Base-by-base conservation (phyloP, 2,888 invertebrate species). In the Phorcus lineatus region DNA sequence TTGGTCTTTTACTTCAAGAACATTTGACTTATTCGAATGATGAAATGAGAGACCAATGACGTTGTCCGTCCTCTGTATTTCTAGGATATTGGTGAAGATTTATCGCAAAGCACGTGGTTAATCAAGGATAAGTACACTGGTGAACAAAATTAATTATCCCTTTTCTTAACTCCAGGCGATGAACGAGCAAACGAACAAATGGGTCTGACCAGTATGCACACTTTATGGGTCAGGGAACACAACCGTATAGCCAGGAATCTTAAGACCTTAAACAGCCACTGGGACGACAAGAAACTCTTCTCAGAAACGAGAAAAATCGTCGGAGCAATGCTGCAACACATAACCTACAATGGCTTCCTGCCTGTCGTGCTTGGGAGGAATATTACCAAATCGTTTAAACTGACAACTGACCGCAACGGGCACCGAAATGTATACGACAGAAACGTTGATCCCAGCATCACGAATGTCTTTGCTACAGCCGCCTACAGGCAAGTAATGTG, bases 381-480 rank as follows among this genome's bases (percentile, higher is more conserved):
- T 3, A 74, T 81, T 7, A 70, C 55, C 19, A 22, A 28, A 11
- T n/a, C n/a, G n/a, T 67, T 76, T 24, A 87, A 88, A 1, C 88
- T 90, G 95, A 92, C 96, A 11, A 24, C 28, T 62, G 96, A 96
- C 93, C 90, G 95, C 79, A 94, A 95, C 90, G 91, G 98, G 53
- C 92, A 94, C 67, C 98, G 98, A 91, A 94, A 94, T 66, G 97
- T 96, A 54, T 99, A 99, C 92, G 94, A 98, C 92, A 94, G 96
- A 0, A 94, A 95, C 40, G 85, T 97, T 0, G 96, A 99, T 91
- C 96, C 98, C 0, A 95, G 96, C 13, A 78, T 86, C 24, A 28
- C 28, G 0, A 99, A 99, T 91, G 98, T 97, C 16, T 99, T 99
- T 92, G 98, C 99, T 0, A 98, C 99, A 0, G 98, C 99, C 9